Evolutionary conservation across 92 coral and sea anemone genomes (phyloP), one percentile per base, ranked within the genome.

Genomic region (Pocillopora meandrina): DNA sequence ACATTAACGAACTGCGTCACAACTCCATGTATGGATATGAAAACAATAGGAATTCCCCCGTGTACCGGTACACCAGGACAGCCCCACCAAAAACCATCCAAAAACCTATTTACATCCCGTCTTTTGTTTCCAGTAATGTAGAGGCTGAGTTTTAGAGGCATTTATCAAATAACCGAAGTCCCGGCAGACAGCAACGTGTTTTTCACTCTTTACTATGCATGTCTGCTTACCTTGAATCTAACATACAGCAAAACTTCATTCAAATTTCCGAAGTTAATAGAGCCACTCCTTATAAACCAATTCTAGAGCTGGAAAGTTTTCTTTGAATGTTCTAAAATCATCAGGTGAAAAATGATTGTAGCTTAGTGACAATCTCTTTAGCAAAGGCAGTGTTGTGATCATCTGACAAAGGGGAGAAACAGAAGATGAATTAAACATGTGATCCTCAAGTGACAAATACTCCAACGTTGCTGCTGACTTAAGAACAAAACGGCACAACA

Each of bases 261-360:
- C n/a, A 65, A 63, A 66, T 33, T 12, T 15, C 36, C 26, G 12
- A 18, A 42, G 17, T 58, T 77, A 87, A 61, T 78, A 93, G 52
- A 89, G 85, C 91, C 90, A 90, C 76, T 94, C 98, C 62, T 88
- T 92, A 59, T 94, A 76, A 62, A 89, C 65, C 18, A 94, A 82
- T 26, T 92, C 75, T n/a, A 90, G 76, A 36, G 70, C 49, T 19
- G 95, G 93, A 75, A 92, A 76, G 72, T 79, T 83, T 56, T 82
- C 74, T 70, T 82, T 73, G 34, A 94, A 76, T 19, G 80, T 57
- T 65, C 56, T 65, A 2, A 90, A 82, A 81, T 94, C 95, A 64
- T 87, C 90, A 10, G 90, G 92, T 26, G 80, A 42, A 65, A 94
- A 82, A 61, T 94, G 95, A 66, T 94, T 94, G 75, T 90, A 94